Evolutionary conservation across 2,888 invertebrate genomes (phyloP), one percentile per base, ranked within the genome.

Genomic region (Thalpophila matura): DNA sequence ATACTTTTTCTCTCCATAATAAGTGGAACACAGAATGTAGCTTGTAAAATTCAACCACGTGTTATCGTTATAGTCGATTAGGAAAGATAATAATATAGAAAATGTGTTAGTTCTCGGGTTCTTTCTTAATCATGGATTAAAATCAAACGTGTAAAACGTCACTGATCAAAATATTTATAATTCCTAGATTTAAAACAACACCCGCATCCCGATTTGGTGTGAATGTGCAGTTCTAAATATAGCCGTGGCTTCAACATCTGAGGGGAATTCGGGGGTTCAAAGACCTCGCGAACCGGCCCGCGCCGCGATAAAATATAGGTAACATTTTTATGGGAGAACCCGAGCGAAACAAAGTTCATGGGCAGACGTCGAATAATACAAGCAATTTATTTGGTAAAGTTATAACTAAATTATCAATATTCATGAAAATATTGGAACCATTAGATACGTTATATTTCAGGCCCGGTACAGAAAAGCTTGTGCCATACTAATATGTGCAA

Each of bases 211-310:
- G 80, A 83, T 74, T 76, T 67, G 69, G 84, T 83, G 79, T 82
- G 84, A 88, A 85, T 89, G 89, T 90, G 93, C 92, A 89, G 89
- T 90, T 93, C 94, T 93, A 94, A 90, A 92, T 92, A 88, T 93
- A 93, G 89, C 77, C 77, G 66, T 79, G 80, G 82, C 83, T 82
- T 82, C 64, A 86, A 86, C 87, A 86, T 86, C 82, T 84, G 88
- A 86, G 90, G 92, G 91, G 91, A 92, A 91, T 93, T 93, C 86
- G 83, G 93, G 83, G 87, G 94, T 91, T 93, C 93, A 93, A 92
- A 88, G 92, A 92, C 93, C 94, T 89, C 88, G 89, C 91, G 84
- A 90, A 90, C 91, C 91, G 91, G 91, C 91, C 79, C 81, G 80
- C 76, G 82, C 84, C 80, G 76, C 83, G 81, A 83, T 85, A 84